phyloP scores from a whole-genome alignment of 2,113 vertebrate genomes.

The Laticauda laticaudata region DNA sequence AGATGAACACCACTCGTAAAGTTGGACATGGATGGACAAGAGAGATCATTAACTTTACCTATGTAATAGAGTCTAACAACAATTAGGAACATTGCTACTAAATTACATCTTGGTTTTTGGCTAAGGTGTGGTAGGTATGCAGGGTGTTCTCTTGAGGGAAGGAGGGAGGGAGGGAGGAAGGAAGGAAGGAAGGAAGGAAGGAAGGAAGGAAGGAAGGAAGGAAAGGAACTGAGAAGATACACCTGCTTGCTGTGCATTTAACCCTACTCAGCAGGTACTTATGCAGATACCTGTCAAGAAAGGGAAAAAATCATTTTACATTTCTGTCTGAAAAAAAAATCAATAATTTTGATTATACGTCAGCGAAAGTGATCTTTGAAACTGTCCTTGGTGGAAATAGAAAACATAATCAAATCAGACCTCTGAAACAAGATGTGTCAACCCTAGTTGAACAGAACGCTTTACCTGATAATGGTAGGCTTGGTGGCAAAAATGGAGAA shows the following conservation, averaged over 20 bases:
- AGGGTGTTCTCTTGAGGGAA: not conserved
- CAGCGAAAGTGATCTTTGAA: slow-evolving; percentile 10
- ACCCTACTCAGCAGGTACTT: not conserved
- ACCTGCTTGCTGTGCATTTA: not conserved
- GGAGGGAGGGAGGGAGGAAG: no score
- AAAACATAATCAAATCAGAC: slow-evolving; percentile 16
- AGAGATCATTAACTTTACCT: no score
- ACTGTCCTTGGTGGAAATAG: not conserved
- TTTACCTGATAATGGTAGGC: not conserved
- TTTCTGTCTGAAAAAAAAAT: not conserved
- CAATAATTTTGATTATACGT: slow-evolving; percentile 18
- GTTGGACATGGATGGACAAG: no score
- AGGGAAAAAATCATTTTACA: not conserved
- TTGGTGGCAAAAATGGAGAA: no score
- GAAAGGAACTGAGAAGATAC: not conserved
- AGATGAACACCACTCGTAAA: no score
- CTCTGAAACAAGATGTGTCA: slow-evolving; percentile 1
- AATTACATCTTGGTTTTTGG: no score
- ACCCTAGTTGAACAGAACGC: not conserved
- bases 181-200: no score
- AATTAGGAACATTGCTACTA: no score
- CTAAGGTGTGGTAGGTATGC: no score
- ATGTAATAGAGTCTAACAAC: no score
- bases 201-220: no score
- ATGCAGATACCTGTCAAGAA: not conserved